Base-by-base conservation (phyloP, 35 echinoderm and acorn worm species). In the Nesometra sesokonis region DNA sequence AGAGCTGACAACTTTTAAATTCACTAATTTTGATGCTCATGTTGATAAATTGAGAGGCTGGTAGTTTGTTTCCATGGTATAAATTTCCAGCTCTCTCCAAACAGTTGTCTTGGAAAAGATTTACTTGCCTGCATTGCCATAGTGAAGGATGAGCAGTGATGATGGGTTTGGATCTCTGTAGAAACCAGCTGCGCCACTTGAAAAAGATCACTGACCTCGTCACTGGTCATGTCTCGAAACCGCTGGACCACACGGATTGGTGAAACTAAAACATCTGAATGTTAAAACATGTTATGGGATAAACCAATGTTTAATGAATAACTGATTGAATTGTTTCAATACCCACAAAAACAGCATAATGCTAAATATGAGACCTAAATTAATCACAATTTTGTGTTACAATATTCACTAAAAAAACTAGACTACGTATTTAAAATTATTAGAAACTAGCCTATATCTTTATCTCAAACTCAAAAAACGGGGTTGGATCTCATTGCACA, bases 161-260 rank as follows among this genome's bases (percentile, higher is more conserved):
- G 93, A 19, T 93, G 82, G 27, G 67, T 82, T 77, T 97, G 88
- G 57, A 97, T 83, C 29, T 84, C 88, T 47, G 78, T 88, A 32
- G 94, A 87, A 80, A 97, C 78, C 3, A 81, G 78, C 84, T 97
- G 94, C 17, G 89, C 83, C 0, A 86, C 36, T 84, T 89, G 89
- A 46, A 97, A 97, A 34, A 97, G 80, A 32, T 97, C 94, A 33
- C 85, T 78, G 7, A 97, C 82, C 85, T 97, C 94, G 38, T 97
- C 86, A 30, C 43, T 27, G 23, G 94, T 93, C 81, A 97, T 81
- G 9, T 93, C 91, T 29, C 31, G 77, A 77, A 97, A 97, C 30
- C 94, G 84, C 30, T 91, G 89, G 27, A 97, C 94, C 30, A 88
- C 76, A 23, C 94, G 57, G 23, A 97, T 32, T 0, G 94, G 94